phyloP scores from a whole-genome alignment of 2,797 vertebrate species.

The Danionella dracula region DNA sequence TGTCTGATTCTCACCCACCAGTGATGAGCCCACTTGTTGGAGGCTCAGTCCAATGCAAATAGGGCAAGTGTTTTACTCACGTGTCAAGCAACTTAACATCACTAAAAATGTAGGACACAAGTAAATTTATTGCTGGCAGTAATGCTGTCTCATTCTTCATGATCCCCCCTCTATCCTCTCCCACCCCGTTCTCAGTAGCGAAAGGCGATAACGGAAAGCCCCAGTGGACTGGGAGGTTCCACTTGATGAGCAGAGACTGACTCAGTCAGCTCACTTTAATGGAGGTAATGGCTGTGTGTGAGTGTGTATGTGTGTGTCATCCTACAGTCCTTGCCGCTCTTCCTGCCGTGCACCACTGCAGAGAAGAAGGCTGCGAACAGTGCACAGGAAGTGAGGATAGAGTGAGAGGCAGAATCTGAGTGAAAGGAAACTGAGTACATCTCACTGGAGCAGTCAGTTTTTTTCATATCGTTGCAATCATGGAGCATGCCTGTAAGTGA shows the following conservation, averaged over 20 bases:
- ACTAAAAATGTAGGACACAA: neutral
- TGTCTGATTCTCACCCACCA: constrained; percentile 34
- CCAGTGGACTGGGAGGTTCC: constrained; percentile 52
- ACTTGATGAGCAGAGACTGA: constrained; percentile 46
- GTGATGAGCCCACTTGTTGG: neutral
- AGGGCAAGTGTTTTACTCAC: neutral
- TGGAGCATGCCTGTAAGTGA: constrained; percentile 79
- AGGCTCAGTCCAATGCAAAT: neutral
- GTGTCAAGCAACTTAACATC: neutral
- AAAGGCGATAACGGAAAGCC: constrained; percentile 25
- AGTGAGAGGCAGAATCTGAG: constrained; percentile 40
- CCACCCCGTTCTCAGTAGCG: constrained; percentile 10
- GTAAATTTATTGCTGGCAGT: constrained; percentile 6
- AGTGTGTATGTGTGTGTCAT: constrained; percentile 25
- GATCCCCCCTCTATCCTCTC: constrained; percentile 2
- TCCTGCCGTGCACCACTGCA: constrained; percentile 39
- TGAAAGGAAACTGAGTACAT: constrained; percentile 49
- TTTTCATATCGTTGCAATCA: constrained; percentile 55
- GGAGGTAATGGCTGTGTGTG: constrained; percentile 44
- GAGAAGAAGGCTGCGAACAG: constrained; percentile 29
- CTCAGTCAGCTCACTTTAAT: constrained; percentile 51
- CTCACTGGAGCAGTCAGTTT: constrained; percentile 26
- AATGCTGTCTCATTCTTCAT: constrained; percentile 18
- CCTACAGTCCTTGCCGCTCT: constrained; percentile 27
- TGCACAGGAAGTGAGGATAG: constrained; percentile 45